These are phyloP conservation scores for Galleria mellonella DNA, from an alignment of 1,140 invertebrate species.

Conservation along the genomic window DNA sequence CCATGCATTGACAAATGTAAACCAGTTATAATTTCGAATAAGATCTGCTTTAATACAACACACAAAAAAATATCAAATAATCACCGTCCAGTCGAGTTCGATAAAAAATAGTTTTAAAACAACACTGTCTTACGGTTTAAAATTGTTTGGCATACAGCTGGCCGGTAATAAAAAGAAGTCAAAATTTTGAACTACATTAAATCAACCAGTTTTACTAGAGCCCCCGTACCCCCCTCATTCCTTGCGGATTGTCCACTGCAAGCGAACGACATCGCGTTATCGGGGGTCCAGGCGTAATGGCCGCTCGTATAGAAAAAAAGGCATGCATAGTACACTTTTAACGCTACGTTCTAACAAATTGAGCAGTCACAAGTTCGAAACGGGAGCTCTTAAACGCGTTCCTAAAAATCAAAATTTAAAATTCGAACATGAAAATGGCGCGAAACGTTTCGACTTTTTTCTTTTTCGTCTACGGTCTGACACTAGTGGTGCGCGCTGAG, in stretches of 20 bases:
- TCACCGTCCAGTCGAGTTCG: not conserved
- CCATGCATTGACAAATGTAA: not conserved
- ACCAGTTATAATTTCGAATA: not conserved
- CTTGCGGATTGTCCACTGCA: not conserved
- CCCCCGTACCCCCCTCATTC: not conserved
- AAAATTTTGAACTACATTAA: conserved; percentile 4
- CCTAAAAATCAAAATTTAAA: not conserved
- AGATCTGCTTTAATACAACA: not conserved
- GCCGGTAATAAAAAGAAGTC: not conserved
- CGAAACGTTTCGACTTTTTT: conserved; percentile 23
- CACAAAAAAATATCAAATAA: not conserved
- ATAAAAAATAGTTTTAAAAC: not conserved
- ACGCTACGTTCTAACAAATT: not conserved
- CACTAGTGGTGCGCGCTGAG: not conserved
- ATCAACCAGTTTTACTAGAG: not conserved
- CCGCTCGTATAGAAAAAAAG: not conserved
- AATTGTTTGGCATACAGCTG: not conserved
- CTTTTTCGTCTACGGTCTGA: conserved; percentile 15
- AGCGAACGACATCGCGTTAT: no score
- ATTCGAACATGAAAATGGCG: conserved; percentile 20
- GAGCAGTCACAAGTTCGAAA: conserved; percentile 17
- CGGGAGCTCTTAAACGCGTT: conserved; percentile 12
- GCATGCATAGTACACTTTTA: not conserved
- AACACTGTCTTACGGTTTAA: not conserved
- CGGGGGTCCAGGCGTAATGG: not conserved